These are phyloP conservation scores for Lateolabrax maculatus DNA, from an alignment of 2,797 vertebrate genomes.

Conservation along the genomic window DNA sequence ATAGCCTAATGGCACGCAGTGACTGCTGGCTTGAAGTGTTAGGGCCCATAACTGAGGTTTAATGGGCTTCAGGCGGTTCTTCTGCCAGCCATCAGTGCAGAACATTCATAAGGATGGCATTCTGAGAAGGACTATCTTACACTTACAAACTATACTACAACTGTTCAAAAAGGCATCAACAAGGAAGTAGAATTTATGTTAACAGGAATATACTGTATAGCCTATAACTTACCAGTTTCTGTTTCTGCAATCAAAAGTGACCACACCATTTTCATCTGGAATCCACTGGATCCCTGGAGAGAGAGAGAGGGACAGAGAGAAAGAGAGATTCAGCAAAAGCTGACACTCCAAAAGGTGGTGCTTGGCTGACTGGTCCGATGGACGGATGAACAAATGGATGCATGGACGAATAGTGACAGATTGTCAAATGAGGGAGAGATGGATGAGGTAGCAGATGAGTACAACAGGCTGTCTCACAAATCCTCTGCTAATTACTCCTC, in stretches of 20 bases:
- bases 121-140: not conserved
- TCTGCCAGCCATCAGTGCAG: not conserved
- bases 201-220: not conserved
- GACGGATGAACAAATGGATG: slow-evolving; percentile 23
- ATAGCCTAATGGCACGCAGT: not conserved
- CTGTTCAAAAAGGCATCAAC: not conserved
- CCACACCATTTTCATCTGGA: slow-evolving; percentile 94
- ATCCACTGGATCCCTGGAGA: slow-evolving; percentile 94
- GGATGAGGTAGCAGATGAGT: slow-evolving; percentile 39
- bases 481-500: slow-evolving; percentile 54
- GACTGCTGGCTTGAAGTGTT: not conserved
- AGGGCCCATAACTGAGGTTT: not conserved
- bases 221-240: slow-evolving; percentile 95
- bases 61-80: not conserved
- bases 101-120: not conserved
- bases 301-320: slow-evolving; percentile 5
- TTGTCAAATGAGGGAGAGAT: slow-evolving; percentile 50
- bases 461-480: slow-evolving; percentile 63
- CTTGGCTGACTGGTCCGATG: not conserved
- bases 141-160: not conserved
- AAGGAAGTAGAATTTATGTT: not conserved
- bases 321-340: slow-evolving; percentile 1
- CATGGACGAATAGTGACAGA: slow-evolving; percentile 40
- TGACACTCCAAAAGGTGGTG: not conserved
- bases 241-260: slow-evolving; percentile 95